Evolutionary conservation across 92 coral and sea anemone genomes (phyloP), one percentile per base, ranked within the genome.

Genomic region (Diadumene lineata): DNA sequence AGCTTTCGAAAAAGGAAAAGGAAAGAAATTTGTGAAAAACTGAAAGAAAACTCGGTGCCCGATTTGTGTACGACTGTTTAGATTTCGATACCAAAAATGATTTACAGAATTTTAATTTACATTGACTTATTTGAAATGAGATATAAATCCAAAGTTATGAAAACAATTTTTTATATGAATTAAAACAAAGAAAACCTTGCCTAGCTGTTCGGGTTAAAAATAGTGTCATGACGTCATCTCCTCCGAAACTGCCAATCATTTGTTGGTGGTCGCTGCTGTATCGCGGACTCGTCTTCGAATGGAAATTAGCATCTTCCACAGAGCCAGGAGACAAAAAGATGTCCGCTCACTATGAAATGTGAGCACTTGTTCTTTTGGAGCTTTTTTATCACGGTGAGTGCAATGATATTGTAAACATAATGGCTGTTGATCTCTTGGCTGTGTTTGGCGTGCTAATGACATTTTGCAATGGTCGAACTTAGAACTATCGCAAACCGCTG

Each of bases 381-480:
- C 69, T 24, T 25, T 64, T 34, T 8, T 38, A 38, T 69, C 19
- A 69, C 74, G 74, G 74, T 69, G 44, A 69, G 74, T 44, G 44
- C 60, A 4, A 18, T 38, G 11, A 44, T 2, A 17, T 17, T 7
- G 27, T 13, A 38, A 4, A n/a, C n/a, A n/a, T 38, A 4, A 38
- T 38, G 7, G 48, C 6, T 38, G 13, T 38, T 4, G 48, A 38
- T 4, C 48, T 38, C 48, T 4, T 4, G 48, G 7, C 13, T 38
- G 48, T 38, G 13, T 38, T n/a, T n/a, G n/a, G n/a, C n/a, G 48
- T 6, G 6, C 13, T 13, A 38, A 38, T 38, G 13, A 38, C 48
- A 38, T 38, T 38, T 38, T 38, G 48, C 48, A 38, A 38, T 38
- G 48, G 48, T 38, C 48, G 48, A 38, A 38, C 48, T 4, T 13